Evolutionary conservation across 1,140 invertebrate genomes (phyloP), one percentile per base, ranked within the genome.

Genomic region (Gryon sp.): DNA sequence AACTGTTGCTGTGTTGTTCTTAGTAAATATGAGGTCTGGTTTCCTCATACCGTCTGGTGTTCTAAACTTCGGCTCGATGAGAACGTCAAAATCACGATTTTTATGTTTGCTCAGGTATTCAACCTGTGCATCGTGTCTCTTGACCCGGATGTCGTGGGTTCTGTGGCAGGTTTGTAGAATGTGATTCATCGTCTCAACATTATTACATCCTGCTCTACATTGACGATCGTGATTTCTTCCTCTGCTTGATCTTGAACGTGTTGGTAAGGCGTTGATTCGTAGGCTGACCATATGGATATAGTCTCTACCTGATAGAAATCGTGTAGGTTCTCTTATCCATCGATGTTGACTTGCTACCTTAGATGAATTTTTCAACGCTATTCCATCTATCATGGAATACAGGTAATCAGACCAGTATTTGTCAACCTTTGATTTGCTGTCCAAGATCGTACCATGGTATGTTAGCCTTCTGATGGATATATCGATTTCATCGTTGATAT

Each of bases 131-230:
- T 48, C 45, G 14, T 68, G 63, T 1, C 50, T 18, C 7, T 20
- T 45, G 1, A 55, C 50, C 14, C 63, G 16, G 32, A 22, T 30
- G n/a, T 68, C 12, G 7, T 68, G 50, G 2, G 50, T 57, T 8
- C 63, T 11, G 0, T n/a, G n/a, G 14, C 63, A 68, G 1, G 48
- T 46, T 16, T 68, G 63, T 0, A 3, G 0, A 0, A 68, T 57
- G 24, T 68, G 52, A n/a, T 68, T 68, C 0, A 73, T 11, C 0
- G 82, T 79, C 24, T 82, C 80, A 4, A 28, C 9, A 4, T 6
- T 5, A 2, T 8, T 8, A 11, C 79, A 79, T 7, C 79, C 78
- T 1, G 63, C 72, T 7, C 79, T 7, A 26, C 80, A 82, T 19
- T n/a, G 24, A 5, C 32, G 7, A 16, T 65, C 59, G 5, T 52